These are phyloP conservation scores for Hydrochoerus hydrochaeris DNA, from an alignment of 2,113 vertebrate species.

Conservation along the genomic window DNA sequence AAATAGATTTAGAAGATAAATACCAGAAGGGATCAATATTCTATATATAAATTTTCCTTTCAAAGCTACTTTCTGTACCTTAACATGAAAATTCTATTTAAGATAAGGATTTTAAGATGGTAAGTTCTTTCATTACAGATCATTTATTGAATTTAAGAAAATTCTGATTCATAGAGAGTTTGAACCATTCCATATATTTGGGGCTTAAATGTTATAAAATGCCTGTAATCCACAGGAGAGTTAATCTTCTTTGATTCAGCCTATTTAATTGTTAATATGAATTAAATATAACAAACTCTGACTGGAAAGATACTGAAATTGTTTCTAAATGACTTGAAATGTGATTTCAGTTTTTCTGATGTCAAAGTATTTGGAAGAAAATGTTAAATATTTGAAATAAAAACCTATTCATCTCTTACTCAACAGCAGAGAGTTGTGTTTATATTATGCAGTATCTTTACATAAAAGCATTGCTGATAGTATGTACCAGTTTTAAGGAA, in stretches of 20 bases:
- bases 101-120: neutral
- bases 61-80: neutral
- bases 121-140: constrained; percentile 24
- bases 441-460: neutral
- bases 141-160: constrained; percentile 47
- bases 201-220: constrained; percentile 29
- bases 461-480: neutral
- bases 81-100: constrained; percentile 50
- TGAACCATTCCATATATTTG: neutral
- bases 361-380: neutral
- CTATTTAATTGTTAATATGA: constrained; percentile 15
- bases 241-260: neutral
- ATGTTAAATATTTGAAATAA: constrained; percentile 14
- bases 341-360: constrained; percentile 32
- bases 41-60: neutral
- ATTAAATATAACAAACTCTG: neutral
- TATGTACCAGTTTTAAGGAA: neutral
- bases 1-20: neutral
- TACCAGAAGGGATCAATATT: neutral
- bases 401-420: constrained; percentile 4
- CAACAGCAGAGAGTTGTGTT: neutral
- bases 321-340: constrained; percentile 16
- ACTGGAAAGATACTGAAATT: constrained; percentile 42
- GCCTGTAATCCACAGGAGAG: neutral
- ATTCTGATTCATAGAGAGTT: neutral